phyloP scores from a whole-genome alignment of 1,140 invertebrate species.

The Drosophila malerkotliana region DNA sequence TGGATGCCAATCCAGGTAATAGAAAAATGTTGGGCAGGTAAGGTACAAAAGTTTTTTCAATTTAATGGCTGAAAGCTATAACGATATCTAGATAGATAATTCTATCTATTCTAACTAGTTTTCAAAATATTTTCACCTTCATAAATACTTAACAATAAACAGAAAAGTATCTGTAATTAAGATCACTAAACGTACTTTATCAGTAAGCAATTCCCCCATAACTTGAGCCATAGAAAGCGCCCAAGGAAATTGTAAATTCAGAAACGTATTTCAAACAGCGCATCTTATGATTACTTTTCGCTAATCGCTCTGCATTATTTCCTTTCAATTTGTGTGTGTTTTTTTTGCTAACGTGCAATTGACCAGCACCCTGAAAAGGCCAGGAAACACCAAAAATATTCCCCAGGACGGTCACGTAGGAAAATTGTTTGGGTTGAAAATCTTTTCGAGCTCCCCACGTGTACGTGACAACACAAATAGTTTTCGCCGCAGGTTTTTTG shows the following conservation, averaged over 20 bases:
- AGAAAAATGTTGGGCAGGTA: neutral
- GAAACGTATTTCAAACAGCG: constrained; percentile 48
- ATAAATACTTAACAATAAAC: too few species aligned
- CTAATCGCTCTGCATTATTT: constrained; percentile 80
- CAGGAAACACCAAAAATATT: constrained; percentile 21
- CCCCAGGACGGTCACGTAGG: constrained; percentile 63
- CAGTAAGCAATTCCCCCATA: too few species aligned
- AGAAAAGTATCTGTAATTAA: constrained; percentile 13
- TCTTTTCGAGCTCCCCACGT: constrained; percentile 57
- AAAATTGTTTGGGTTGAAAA: constrained; percentile 72
- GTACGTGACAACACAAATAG: constrained; percentile 79
- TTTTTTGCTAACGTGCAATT: constrained; percentile 67
- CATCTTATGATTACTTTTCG: constrained; percentile 76
- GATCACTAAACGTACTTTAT: neutral
- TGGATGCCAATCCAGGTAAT: constrained; percentile 13
- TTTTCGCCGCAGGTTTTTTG: constrained; percentile 34
- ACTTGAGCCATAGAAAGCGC: neutral
- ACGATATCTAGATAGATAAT: too few species aligned
- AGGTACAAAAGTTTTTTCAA: neutral
- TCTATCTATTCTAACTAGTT: too few species aligned
- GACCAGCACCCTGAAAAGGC: constrained; percentile 27
- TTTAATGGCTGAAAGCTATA: too few species aligned
- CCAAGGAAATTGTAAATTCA: constrained; percentile 56
- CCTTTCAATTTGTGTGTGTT: constrained; percentile 72
- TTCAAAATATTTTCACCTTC: too few species aligned